Conservation (phyloP, 2,888 invertebrate species). For the Calliopum simillimum region DNA sequence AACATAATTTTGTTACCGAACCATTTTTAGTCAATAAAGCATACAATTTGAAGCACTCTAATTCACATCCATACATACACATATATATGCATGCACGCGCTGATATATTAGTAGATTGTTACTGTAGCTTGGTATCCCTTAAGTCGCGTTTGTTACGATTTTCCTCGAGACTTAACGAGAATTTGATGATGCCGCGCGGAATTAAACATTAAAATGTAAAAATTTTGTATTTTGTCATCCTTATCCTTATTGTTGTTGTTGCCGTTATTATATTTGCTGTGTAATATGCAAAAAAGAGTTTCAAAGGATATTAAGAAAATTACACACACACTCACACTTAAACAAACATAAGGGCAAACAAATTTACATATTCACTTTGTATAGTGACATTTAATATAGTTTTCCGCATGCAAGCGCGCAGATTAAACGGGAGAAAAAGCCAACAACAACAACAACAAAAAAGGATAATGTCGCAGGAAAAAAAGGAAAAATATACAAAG, state of each 20-base stretch:
- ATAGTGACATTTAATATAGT: constrained; percentile 34
- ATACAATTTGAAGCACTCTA: not conserved
- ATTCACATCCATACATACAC: constrained; percentile 1
- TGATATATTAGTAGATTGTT: not conserved
- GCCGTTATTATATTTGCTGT: not conserved
- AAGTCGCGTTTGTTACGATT: constrained; percentile 45
- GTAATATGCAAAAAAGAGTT: constrained; percentile 25
- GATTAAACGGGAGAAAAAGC: constrained; percentile 29
- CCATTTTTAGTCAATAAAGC: too few species aligned
- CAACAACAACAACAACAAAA: too few species aligned
- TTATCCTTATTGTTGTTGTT: constrained; percentile 1
- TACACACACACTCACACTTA: constrained; percentile 15
- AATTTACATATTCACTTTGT: not conserved
- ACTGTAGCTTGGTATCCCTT: constrained; percentile 14
- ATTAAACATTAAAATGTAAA: constrained; percentile 48
- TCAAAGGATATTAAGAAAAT: constrained; percentile 44
- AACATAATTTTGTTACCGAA: too few species aligned
- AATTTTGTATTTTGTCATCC: not conserved
- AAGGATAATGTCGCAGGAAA: not conserved
- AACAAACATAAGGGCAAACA: not conserved
- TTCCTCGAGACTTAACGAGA: constrained; percentile 54
- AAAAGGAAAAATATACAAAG: constrained; percentile 19
- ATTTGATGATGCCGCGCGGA: constrained; percentile 58
- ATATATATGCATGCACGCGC: not conserved
- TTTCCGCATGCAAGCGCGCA: constrained; percentile 47